phyloP scores from a whole-genome alignment of 92 coral and sea anemone species.

The Epizoanthus stellaris region DNA sequence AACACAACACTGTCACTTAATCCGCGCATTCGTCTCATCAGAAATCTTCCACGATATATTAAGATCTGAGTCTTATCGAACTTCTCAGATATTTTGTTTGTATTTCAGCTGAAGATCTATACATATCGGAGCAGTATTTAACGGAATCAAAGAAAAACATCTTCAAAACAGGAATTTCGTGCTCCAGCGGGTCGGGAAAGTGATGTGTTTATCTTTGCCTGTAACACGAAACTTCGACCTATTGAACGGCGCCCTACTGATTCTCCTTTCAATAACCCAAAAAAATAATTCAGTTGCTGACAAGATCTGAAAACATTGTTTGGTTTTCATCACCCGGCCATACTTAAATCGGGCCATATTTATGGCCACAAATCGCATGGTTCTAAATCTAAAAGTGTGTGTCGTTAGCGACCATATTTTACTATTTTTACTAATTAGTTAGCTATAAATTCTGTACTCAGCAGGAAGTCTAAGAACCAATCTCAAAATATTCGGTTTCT shows the following conservation, averaged over 20 bases:
- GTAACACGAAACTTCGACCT: neutral
- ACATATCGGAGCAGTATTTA: conserved; percentile 6
- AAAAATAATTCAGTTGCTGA: neutral
- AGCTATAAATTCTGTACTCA: no score
- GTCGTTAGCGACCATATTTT: no score
- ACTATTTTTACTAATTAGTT: no score
- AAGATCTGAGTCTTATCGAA: neutral
- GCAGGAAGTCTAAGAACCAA: no score
- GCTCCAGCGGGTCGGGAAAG: conserved; percentile 6
- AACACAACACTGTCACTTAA: neutral
- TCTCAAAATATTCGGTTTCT: no score
- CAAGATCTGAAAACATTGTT: conserved; percentile 7
- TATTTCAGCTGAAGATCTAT: conserved; percentile 7
- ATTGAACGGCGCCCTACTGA: conserved; percentile 10
- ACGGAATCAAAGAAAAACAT: neutral
- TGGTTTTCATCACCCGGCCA: conserved; percentile 2
- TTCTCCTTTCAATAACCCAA: conserved; percentile 3
- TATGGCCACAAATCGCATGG: no score
- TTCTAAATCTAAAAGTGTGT: no score
- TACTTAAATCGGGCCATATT: neutral
- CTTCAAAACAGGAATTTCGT: conserved; percentile 8
- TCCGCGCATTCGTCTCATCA: neutral
- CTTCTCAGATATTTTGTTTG: conserved; percentile 8
- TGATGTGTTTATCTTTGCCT: conserved; percentile 7
- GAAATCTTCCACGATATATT: neutral